Evolutionary conservation across 2,888 invertebrate species (phyloP), one percentile per base, ranked within the genome.

Genomic region (Gymnosoma rotundatum): DNA sequence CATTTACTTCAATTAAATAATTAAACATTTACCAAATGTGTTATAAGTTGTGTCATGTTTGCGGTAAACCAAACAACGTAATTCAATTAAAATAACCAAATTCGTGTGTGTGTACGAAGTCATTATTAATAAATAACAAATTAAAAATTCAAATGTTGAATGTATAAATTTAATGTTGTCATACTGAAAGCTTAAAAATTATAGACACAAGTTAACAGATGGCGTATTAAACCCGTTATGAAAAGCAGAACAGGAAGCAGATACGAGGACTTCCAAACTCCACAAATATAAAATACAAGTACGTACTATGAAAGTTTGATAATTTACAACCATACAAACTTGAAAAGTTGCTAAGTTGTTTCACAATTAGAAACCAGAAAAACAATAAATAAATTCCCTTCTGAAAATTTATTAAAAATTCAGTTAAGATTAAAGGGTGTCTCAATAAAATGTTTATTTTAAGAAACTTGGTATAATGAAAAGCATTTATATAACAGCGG

Each of bases 71-170:
- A 48, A 32, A 78, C 72, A 75, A 74, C 20, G 75, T 48, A 79
- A 74, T 52, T 60, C 73, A 73, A 78, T 82, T 85, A 75, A 73
- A 72, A 58, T 66, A 70, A 21, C 7, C 58, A 5, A 52, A 50
- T 18, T 58, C n/a, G 54, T 38, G 48, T 7, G 32, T 74, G 20
- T 54, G 83, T 83, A 86, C 87, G 87, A 87, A 85, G 86, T 87
- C 87, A 82, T 88, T 89, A 90, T 89, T 90, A 88, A 87, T 88
- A 78, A 88, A 50, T 78, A 84, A 88, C 88, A 87, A 88, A 87
- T 87, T 86, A 52, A 69, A 88, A 87, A 88, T 88, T 82, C 87
- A 88, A 87, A 86, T 83, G 72, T 80, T 70, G 83, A 79, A 66
- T 85, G 80, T 74, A 45, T 25, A 14, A 20, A 20, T 8, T 25